A percentile compares a stretch with the other conserved stretches of the same genome.
Conservation (phyloP, 2,113 vertebrate genomes). For the Pachyramphus minor region DNA sequence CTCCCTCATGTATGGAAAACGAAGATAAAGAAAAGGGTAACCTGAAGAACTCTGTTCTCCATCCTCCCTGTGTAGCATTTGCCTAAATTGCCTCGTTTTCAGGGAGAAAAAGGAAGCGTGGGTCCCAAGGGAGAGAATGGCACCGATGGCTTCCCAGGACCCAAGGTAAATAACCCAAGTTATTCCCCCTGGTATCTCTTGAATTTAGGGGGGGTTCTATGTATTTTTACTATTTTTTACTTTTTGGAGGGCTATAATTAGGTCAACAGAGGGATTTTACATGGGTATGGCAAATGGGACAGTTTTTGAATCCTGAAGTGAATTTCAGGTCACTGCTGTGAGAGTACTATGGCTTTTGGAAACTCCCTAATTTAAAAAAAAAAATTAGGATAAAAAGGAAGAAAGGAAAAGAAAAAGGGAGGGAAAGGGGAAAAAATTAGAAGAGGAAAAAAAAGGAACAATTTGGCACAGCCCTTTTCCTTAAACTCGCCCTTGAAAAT, state of each 20-base stretch:
- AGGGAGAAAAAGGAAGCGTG: conserved; percentile 68
- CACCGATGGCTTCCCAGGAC: conserved; percentile 57
- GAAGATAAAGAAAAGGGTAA: neutral
- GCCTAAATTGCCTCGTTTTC: neutral
- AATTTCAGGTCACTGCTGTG: neutral
- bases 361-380: neutral
- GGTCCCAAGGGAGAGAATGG: conserved; percentile 66
- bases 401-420: neutral
- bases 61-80: neutral
- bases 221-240: neutral
- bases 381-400: neutral
- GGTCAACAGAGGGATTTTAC: neutral
- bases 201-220: neutral
- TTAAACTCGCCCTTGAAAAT: neutral
- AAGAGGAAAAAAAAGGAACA: neutral
- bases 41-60: neutral
- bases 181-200: neutral
- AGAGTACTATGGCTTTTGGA: neutral
- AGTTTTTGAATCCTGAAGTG: neutral
- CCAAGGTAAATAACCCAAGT: conserved; percentile 56
- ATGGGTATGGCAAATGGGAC: neutral
- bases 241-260: neutral
- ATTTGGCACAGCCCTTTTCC: neutral
- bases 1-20: neutral
- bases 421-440: rapidly evolving